These are phyloP conservation scores for Ylistrum balloti DNA, from an alignment of 1,140 invertebrate species.

Conservation along the genomic window DNA sequence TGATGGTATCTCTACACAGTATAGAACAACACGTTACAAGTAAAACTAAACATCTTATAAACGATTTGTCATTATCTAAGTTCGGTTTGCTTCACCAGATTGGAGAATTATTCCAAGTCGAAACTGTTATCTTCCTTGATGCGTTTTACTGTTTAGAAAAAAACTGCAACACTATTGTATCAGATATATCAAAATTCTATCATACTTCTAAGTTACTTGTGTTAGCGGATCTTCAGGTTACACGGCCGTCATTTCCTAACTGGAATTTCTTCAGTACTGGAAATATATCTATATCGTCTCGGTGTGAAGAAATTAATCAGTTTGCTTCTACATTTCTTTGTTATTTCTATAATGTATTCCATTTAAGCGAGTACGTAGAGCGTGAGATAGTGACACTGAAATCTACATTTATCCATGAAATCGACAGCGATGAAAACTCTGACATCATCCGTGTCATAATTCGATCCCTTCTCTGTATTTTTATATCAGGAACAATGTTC, in stretches of 20 bases:
- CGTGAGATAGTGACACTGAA: neutral
- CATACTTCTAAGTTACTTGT: neutral
- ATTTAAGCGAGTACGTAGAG: neutral
- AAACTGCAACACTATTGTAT: neutral
- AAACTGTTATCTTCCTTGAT: neutral
- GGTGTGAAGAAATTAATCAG: neutral
- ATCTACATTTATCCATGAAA: neutral
- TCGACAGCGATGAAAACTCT: neutral
- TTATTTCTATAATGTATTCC: neutral
- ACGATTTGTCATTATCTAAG: neutral
- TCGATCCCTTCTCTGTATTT: slow-evolving; percentile 44
- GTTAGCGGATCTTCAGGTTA: neutral
- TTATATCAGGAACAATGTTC: slow-evolving; percentile 48
- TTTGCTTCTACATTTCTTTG: neutral
- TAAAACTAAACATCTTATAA: neutral
- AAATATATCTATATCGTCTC: neutral
- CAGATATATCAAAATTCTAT: neutral
- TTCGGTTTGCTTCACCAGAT: neutral
- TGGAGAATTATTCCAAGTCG: neutral
- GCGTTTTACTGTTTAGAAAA: neutral
- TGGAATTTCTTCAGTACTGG: neutral
- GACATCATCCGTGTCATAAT: neutral
- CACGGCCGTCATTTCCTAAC: neutral
- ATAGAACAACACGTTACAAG: neutral
- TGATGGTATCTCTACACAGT: neutral